phyloP scores from a whole-genome alignment of 2,888 invertebrate species.

The Ormyrus labotus region DNA sequence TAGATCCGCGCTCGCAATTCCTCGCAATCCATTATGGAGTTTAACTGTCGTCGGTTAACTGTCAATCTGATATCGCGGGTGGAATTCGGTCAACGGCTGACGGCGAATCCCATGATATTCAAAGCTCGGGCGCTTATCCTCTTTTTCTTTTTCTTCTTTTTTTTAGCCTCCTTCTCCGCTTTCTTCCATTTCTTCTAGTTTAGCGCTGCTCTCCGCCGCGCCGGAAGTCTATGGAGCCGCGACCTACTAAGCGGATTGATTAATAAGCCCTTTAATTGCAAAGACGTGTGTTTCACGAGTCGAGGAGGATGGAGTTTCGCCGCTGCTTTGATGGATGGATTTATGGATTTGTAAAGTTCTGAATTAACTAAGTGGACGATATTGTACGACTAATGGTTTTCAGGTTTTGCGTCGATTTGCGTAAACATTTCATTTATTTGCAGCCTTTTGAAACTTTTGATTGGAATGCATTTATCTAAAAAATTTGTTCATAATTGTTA shows the following conservation, averaged over 20 bases:
- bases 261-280: constrained; percentile 48
- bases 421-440: too few relatives aligned
- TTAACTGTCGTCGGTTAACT: not conserved
- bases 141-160: not conserved
- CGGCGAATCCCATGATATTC: not conserved
- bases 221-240: constrained; percentile 32
- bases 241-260: constrained; percentile 43
- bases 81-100: constrained; percentile 39
- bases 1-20: not conserved
- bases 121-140: not conserved
- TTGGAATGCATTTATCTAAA: too few relatives aligned
- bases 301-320: not conserved
- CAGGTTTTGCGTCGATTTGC: too few relatives aligned
- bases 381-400: too few relatives aligned
- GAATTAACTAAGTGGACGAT: too few relatives aligned
- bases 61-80: constrained; percentile 21
- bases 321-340: not conserved
- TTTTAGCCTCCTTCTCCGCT: not conserved
- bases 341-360: too few relatives aligned
- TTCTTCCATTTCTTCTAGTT: not conserved
- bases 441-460: too few relatives aligned
- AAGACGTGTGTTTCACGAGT: constrained; percentile 18
- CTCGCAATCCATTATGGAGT: not conserved
- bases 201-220: not conserved
- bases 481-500: too few relatives aligned